A percentile compares a stretch with the other conserved stretches of the same genome.
Evolutionary conservation across 2,888 invertebrate genomes (phyloP).

Genomic region (Lacanobia wlatinum): DNA sequence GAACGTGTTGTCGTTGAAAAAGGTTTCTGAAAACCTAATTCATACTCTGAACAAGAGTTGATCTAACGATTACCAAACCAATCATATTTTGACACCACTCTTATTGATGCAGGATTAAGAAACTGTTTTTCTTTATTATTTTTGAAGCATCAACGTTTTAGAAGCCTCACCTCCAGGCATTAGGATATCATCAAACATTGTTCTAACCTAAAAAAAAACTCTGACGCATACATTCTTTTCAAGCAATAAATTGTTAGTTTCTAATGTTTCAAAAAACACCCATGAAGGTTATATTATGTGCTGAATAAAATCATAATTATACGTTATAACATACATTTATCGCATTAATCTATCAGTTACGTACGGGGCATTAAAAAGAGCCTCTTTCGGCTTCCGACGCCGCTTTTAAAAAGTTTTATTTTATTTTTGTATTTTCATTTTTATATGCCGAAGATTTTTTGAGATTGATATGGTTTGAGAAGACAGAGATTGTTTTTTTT

Average conservation of each 20-base stretch:
- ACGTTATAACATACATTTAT: constrained; percentile 80
- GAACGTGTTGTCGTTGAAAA: too few relatives aligned
- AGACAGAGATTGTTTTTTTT: too few relatives aligned
- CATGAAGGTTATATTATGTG: constrained; percentile 66
- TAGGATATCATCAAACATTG: constrained; percentile 15
- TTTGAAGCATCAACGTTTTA: too few relatives aligned
- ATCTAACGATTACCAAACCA: too few relatives aligned
- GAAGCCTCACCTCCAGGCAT: constrained; percentile 1
- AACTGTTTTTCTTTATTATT: too few relatives aligned
- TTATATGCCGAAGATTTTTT: not conserved
- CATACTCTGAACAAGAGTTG: too few relatives aligned
- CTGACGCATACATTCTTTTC: constrained; percentile 57
- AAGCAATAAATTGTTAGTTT: constrained; percentile 58
- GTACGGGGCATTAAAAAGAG: constrained; percentile 67
- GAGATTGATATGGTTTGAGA: not conserved
- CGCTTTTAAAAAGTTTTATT: constrained; percentile 45
- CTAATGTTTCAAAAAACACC: constrained; percentile 63
- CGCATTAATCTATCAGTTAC: constrained; percentile 84
- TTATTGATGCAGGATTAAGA: too few relatives aligned
- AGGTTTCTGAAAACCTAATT: too few relatives aligned
- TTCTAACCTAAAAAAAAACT: constrained; percentile 9
- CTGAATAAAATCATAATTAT: constrained; percentile 84
- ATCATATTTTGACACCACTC: too few relatives aligned
- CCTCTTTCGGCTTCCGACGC: constrained; percentile 74
- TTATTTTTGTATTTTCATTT: not conserved